Percentiles rank a stretch among this genome's conserved stretches.
Conservation (phyloP, 2,888 invertebrate species). For the Labia minor region DNA sequence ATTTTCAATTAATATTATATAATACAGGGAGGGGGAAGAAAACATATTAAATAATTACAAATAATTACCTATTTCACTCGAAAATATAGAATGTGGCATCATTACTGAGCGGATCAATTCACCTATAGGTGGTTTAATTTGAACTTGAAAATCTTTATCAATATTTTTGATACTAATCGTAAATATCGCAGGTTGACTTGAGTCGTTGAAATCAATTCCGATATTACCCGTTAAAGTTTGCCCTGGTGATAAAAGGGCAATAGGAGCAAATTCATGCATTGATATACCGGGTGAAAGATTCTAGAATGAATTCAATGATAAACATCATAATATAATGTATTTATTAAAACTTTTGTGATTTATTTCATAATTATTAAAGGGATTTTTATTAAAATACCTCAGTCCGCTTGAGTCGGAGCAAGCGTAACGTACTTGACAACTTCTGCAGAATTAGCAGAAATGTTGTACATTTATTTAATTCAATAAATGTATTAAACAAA, state of each 20-base stretch:
- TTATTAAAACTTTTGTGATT: background rate
- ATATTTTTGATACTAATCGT: slow-evolving; percentile 46
- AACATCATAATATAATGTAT: background rate
- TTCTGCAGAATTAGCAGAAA: background rate
- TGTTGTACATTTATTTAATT: too few species aligned
- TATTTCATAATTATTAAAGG: too few species aligned
- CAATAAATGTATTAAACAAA: too few species aligned
- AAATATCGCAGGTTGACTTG: slow-evolving; percentile 76
- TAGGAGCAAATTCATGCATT: slow-evolving; percentile 61
- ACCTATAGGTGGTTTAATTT: slow-evolving; percentile 71
- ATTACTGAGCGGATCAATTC: slow-evolving; percentile 74
- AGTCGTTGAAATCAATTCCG: slow-evolving; percentile 87
- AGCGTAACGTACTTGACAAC: background rate
- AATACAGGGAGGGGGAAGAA: background rate
- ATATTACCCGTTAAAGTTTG: slow-evolving; percentile 55
- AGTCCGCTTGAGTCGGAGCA: too few species aligned
- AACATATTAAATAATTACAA: slow-evolving; percentile 19
- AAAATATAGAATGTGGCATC: slow-evolving; percentile 60
- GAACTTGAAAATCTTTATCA: slow-evolving; percentile 33
- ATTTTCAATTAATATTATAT: slow-evolving; percentile 1
- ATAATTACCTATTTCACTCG: slow-evolving; percentile 53
- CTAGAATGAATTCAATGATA: slow-evolving; percentile 34
- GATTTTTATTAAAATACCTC: too few species aligned
- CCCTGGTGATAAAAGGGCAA: slow-evolving; percentile 52
- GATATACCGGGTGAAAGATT: slow-evolving; percentile 59